These are phyloP conservation scores for Dipodomys spectabilis DNA, from an alignment of 2,113 vertebrate species.

Conservation along the genomic window DNA sequence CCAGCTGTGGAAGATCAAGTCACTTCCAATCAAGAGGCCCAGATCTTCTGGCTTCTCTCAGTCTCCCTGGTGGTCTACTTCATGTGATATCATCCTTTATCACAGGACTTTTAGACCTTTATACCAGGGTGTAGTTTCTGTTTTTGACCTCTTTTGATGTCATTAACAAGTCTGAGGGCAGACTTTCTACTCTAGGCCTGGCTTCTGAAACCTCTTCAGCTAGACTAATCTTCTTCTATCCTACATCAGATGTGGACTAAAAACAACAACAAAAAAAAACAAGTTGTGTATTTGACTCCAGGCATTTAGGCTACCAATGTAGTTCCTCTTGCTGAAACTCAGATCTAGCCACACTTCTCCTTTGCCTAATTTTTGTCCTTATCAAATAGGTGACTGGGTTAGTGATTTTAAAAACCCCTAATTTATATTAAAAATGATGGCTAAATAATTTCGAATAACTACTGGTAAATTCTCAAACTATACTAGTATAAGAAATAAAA, in stretches of 20 bases:
- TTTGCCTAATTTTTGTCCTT: slow-evolving; percentile 30
- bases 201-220: not conserved
- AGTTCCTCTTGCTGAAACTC: not conserved
- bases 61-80: not conserved
- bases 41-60: not conserved
- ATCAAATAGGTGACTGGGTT: not conserved
- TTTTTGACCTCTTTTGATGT: not conserved
- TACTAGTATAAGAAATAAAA: not conserved
- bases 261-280: not conserved
- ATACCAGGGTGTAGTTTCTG: no score
- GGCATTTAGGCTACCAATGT: not conserved
- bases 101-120: not conserved
- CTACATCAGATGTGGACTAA: not conserved
- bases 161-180: not conserved
- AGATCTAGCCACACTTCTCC: not conserved
- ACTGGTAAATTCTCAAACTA: not conserved
- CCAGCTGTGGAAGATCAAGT: not conserved
- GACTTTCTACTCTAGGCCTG: not conserved
- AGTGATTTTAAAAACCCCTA: not conserved
- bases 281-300: not conserved
- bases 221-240: not conserved
- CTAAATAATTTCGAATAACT: slow-evolving; percentile 15
- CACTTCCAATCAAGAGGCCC: not conserved
- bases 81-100: not conserved
- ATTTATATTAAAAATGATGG: not conserved